Evolutionary conservation across 2,113 vertebrate species (phyloP).

Genomic region (Acanthochromis polyacanthus): DNA sequence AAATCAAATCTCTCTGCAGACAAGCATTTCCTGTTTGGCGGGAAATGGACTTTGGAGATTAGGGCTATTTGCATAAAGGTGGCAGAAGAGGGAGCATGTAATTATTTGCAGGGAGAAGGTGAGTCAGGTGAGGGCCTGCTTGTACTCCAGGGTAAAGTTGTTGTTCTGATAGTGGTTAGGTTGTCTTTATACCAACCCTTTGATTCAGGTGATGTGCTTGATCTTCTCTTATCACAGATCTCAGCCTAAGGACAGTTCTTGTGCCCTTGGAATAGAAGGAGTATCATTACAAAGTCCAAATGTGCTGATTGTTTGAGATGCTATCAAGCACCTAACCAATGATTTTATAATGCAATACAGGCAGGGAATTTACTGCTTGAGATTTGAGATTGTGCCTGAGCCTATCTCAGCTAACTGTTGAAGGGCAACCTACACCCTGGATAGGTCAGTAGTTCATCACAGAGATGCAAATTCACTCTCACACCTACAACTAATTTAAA

Average conservation of each 20-base stretch:
- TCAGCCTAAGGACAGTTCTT: constrained; percentile 60
- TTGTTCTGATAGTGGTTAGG: constrained; percentile 40
- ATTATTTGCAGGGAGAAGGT: constrained; percentile 54
- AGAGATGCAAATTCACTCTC: too few relatives aligned
- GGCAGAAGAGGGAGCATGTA: constrained; percentile 49
- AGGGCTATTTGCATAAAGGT: constrained; percentile 77
- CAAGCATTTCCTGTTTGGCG: constrained; percentile 73
- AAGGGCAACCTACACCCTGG: too few relatives aligned
- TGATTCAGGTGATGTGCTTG: constrained; percentile 49
- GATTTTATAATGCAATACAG: constrained; percentile 29
- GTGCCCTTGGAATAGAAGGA: constrained; percentile 40
- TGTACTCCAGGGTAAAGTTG: constrained; percentile 44
- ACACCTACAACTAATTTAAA: too few relatives aligned
- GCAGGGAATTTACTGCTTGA: neutral
- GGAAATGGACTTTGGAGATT: constrained; percentile 75
- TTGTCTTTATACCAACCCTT: constrained; percentile 57
- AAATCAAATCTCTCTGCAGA: constrained; percentile 70
- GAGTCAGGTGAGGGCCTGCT: constrained; percentile 34
- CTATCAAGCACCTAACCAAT: constrained; percentile 37
- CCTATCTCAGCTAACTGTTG: too few relatives aligned
- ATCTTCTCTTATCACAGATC: constrained; percentile 65
- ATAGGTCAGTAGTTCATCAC: too few relatives aligned
- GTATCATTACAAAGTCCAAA: constrained; percentile 59
- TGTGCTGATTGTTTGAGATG: constrained; percentile 60
- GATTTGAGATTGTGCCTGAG: neutral